Evolutionary conservation across 2,797 vertebrate species (phyloP).

Genomic region (Pangasius krempfi): DNA sequence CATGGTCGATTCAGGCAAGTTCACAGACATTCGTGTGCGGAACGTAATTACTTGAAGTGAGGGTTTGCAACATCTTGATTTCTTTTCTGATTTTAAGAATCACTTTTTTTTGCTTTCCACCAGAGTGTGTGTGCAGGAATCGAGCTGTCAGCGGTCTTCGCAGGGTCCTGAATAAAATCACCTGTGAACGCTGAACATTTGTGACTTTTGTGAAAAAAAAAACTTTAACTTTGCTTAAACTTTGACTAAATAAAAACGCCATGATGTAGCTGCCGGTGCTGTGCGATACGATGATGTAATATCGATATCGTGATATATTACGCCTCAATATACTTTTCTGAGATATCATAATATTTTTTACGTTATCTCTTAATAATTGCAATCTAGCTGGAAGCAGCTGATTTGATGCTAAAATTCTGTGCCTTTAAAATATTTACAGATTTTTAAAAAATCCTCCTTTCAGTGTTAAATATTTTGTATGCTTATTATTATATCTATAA

Average conservation of each 20-base stretch:
- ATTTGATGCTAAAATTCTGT: background rate
- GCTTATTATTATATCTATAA: no score
- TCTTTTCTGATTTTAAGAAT: background rate
- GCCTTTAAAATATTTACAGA: background rate
- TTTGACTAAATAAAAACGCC: background rate
- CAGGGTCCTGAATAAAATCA: background rate
- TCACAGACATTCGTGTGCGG: background rate
- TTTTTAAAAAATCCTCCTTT: background rate
- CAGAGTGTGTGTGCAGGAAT: background rate
- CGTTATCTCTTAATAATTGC: background rate
- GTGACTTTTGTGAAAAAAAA: background rate
- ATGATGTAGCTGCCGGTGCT: background rate
- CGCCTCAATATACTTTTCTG: background rate
- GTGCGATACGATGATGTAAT: background rate
- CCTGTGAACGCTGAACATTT: background rate
- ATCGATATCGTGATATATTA: background rate
- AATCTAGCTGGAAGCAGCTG: background rate
- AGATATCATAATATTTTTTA: background rate
- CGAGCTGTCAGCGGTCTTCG: background rate
- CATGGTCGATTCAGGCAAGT: constrained; percentile 96
- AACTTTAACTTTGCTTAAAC: background rate
- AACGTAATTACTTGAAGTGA: background rate
- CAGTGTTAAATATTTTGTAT: background rate
- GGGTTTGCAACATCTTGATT: background rate
- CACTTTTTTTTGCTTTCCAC: background rate